Percentiles rank a stretch among this genome's conserved stretches.
Evolutionary conservation across 1,140 invertebrate genomes (phyloP).

Genomic region (Geopemphigus sp.): DNA sequence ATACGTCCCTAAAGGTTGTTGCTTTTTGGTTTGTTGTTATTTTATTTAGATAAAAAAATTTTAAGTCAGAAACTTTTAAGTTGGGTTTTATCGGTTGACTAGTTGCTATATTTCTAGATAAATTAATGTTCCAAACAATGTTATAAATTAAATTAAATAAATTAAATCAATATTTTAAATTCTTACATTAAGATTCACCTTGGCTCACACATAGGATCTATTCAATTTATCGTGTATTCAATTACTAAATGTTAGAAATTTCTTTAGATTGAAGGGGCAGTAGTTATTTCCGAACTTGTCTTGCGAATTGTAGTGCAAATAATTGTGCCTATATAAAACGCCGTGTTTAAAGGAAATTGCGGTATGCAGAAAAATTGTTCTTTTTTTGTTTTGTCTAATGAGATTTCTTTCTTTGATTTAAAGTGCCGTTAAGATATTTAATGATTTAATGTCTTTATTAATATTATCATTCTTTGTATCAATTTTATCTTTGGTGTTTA

Average conservation of each 20-base stretch:
- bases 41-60: background rate
- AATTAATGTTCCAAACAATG: background rate
- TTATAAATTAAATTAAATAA: too few relatives aligned
- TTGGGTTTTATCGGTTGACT: background rate
- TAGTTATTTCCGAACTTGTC: background rate
- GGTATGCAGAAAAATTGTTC: background rate
- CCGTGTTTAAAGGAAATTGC: background rate
- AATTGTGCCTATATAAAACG: slow-evolving; percentile 40
- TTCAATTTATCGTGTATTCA: background rate
- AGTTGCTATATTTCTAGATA: background rate
- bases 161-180: background rate
- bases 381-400: background rate
- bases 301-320: slow-evolving; percentile 36
- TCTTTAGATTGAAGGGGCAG: slow-evolving; percentile 11
- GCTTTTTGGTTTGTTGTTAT: too few relatives aligned
- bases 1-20: slow-evolving; percentile 21
- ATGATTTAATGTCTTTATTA: background rate
- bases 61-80: background rate
- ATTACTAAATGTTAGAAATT: background rate
- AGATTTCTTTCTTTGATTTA: background rate
- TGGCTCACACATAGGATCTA: too few relatives aligned
- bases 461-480: background rate
- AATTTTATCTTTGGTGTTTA: too few relatives aligned
- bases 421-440: background rate
- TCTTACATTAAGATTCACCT: background rate